Conservation (phyloP, 1,140 invertebrate genomes). For the Neodiprion lecontei region DNA sequence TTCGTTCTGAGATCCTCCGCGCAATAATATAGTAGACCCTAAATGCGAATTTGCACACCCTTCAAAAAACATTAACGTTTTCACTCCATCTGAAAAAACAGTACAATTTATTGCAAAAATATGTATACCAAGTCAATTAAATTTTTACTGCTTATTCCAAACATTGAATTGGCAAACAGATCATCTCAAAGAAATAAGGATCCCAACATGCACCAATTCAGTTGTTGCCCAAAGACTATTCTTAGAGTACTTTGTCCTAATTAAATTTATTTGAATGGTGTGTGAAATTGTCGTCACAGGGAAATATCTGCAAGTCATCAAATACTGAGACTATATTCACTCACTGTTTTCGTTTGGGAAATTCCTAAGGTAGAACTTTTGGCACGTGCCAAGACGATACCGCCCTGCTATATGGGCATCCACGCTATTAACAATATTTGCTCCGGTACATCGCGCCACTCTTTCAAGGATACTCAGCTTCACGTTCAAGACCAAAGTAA, state of each 20-base stretch:
- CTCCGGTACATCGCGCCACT: slow-evolving; percentile 82
- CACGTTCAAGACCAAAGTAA: slow-evolving; percentile 90
- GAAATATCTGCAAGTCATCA: neutral
- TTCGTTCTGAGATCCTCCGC: slow-evolving; percentile 80
- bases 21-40: slow-evolving; percentile 88
- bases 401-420: slow-evolving; percentile 85
- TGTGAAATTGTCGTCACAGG: too few species aligned
- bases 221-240: too few species aligned
- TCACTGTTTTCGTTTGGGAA: slow-evolving; percentile 66
- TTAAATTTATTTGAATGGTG: too few species aligned
- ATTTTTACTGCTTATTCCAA: neutral
- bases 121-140: slow-evolving; percentile 14
- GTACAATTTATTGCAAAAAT: slow-evolving; percentile 15
- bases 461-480: slow-evolving; percentile 85
- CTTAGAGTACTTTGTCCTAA: too few species aligned
- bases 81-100: slow-evolving; percentile 65
- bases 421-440: slow-evolving; percentile 88
- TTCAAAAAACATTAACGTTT: slow-evolving; percentile 95
- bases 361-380: slow-evolving; percentile 83
- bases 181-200: too few species aligned
- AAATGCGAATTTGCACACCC: slow-evolving; percentile 83
- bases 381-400: slow-evolving; percentile 86
- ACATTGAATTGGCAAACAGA: too few species aligned
- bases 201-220: too few species aligned
- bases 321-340: slow-evolving; percentile 15